phyloP scores from a whole-genome alignment of 1,140 invertebrate genomes.

The Drosophila pallidifrons region DNA sequence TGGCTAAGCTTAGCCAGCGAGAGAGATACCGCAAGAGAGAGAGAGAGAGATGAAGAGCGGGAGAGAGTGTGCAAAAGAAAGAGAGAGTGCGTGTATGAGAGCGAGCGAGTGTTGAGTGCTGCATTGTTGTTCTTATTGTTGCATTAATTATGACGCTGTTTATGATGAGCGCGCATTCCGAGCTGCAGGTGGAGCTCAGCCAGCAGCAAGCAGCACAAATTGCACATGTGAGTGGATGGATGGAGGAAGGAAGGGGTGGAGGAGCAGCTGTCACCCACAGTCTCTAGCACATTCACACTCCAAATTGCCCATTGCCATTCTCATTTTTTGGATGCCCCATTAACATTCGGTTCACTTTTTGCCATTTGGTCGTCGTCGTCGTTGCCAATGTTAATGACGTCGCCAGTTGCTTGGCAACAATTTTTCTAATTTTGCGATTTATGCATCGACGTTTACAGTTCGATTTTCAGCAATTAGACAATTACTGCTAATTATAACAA shows the following conservation, averaged over 20 bases:
- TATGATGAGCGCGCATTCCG: neutral
- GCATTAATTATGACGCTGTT: constrained; percentile 17
- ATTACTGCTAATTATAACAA: neutral
- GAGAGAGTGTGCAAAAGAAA: too few relatives aligned
- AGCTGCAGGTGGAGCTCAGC: neutral
- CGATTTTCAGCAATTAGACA: constrained; percentile 31
- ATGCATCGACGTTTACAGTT: constrained; percentile 15
- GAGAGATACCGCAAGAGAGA: neutral
- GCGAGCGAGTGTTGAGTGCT: neutral
- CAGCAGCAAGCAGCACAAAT: neutral
- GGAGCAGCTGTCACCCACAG: neutral
- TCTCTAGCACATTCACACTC: neutral
- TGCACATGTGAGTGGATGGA: neutral
- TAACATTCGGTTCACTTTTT: constrained; percentile 36
- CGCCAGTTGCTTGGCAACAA: neutral
- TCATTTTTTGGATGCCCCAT: constrained; percentile 33
- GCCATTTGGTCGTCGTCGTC: constrained; percentile 17
- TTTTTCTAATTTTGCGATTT: constrained; percentile 7
- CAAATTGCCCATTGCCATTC: constrained; percentile 21
- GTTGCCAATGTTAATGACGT: constrained; percentile 10
- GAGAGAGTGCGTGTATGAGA: neutral
- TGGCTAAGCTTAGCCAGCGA: neutral
- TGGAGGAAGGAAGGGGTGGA: neutral
- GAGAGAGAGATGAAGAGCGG: neutral
- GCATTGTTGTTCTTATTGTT: constrained; percentile 11